Conservation (phyloP, 2,888 invertebrate genomes). For the Blera fallax region DNA sequence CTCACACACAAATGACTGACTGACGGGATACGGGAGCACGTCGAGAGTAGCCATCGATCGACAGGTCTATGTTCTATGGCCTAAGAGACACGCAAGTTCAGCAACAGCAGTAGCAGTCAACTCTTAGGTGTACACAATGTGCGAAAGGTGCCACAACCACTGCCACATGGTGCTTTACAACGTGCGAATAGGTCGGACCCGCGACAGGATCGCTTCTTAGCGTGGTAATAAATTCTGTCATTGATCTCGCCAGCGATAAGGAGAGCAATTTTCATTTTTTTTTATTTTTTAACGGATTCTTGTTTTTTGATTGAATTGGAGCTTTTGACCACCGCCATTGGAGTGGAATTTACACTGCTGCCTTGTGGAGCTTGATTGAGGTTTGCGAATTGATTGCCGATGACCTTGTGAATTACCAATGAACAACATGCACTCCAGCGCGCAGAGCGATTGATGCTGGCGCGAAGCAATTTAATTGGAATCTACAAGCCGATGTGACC, state of each 20-base stretch:
- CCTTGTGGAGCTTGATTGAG: constrained; percentile 30
- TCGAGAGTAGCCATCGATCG: constrained; percentile 59
- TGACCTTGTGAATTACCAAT: constrained; percentile 58
- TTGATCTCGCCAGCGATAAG: constrained; percentile 66
- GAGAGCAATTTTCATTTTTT: constrained; percentile 10
- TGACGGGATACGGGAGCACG: constrained; percentile 55
- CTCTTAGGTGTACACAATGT: constrained; percentile 55
- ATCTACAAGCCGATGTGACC: constrained; percentile 59
- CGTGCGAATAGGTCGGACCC: constrained; percentile 69
- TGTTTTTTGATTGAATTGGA: constrained; percentile 57
- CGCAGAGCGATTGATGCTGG: constrained; percentile 18
- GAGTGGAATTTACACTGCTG: background rate
- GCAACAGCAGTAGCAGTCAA: constrained; percentile 38
- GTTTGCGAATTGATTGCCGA: constrained; percentile 46
- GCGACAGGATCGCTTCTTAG: constrained; percentile 69
- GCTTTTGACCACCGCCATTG: constrained; percentile 31
- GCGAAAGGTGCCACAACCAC: constrained; percentile 67
- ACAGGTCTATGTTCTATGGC: constrained; percentile 63
- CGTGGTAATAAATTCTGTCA: constrained; percentile 71
- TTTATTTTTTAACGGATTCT: background rate
- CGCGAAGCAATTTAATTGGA: constrained; percentile 66
- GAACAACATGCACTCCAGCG: constrained; percentile 12
- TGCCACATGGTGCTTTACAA: constrained; percentile 71
- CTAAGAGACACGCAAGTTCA: constrained; percentile 65
- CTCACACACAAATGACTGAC: constrained; percentile 67